A percentile compares a stretch with the other conserved stretches of the same genome.
These are phyloP conservation scores for Tupaia tana DNA, from an alignment of 2,113 vertebrate species.

Conservation along the genomic window DNA sequence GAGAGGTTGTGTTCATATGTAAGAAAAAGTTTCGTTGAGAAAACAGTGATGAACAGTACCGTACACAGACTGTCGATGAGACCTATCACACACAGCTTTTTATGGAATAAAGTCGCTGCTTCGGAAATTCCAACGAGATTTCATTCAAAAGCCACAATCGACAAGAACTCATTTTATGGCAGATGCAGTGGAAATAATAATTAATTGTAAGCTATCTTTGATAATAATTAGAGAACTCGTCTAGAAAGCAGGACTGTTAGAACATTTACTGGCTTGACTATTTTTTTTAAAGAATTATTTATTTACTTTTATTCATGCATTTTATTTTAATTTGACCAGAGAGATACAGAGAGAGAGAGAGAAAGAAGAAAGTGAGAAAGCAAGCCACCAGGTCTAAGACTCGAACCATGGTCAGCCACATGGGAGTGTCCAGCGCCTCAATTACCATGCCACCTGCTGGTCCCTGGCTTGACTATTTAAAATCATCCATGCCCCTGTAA, in stretches of 20 bases:
- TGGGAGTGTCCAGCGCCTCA: too few species aligned
- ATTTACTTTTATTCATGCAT: too few species aligned
- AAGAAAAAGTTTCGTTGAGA: not conserved
- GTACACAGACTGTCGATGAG: not conserved
- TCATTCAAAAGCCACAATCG: conserved; percentile 9
- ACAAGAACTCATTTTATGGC: not conserved
- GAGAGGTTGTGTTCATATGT: not conserved
- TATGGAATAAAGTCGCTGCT: not conserved
- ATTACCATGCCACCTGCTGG: too few species aligned
- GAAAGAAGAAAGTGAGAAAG: too few species aligned
- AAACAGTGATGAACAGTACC: not conserved
- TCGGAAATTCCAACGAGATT: not conserved
- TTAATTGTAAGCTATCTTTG: not conserved
- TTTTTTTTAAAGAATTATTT: too few species aligned
- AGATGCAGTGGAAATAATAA: not conserved
- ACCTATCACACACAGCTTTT: not conserved
- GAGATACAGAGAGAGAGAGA: too few species aligned
- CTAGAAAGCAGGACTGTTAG: not conserved
- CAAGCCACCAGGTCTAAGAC: too few species aligned
- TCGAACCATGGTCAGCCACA: too few species aligned
- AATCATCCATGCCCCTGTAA: too few species aligned
- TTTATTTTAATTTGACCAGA: too few species aligned
- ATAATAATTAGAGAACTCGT: not conserved
- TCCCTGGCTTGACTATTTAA: too few species aligned
- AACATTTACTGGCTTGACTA: not conserved